Evolutionary conservation across 2,888 invertebrate genomes (phyloP).

Genomic region (Eudasyphora cyanicolor): DNA sequence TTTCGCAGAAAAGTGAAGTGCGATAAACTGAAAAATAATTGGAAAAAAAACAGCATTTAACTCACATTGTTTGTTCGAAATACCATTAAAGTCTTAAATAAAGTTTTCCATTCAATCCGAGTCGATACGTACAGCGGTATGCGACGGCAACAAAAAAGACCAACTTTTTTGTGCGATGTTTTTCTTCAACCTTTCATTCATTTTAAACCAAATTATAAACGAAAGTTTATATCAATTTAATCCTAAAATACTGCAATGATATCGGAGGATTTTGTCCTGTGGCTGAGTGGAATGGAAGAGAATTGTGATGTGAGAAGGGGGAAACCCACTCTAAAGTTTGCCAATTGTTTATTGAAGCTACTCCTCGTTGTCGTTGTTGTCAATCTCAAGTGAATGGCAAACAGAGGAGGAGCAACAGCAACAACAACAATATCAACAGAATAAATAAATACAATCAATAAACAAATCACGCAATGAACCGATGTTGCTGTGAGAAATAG

Average conservation of each 20-base stretch:
- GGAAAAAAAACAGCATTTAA: conserved; percentile 20
- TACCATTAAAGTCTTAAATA: not conserved
- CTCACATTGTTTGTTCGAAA: conserved; percentile 13
- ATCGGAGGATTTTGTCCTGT: not conserved
- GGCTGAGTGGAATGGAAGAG: not conserved
- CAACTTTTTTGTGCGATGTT: not conserved
- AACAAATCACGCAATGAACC: conserved; percentile 21
- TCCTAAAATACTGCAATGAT: not conserved
- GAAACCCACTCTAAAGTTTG: not conserved
- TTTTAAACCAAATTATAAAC: not conserved
- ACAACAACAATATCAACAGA: not conserved
- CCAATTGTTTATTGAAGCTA: not conserved
- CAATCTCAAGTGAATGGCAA: not conserved
- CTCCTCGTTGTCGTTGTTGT: not conserved
- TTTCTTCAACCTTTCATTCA: not conserved
- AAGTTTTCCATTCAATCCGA: not conserved
- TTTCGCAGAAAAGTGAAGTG: not conserved
- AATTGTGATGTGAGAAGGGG: not conserved
- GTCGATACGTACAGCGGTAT: not conserved
- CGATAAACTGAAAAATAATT: conserved; percentile 18
- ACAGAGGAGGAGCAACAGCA: not conserved
- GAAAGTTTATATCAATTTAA: conserved; percentile 6
- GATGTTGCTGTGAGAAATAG: conserved; percentile 1
- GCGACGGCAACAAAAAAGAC: not conserved
- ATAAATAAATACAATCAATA: not conserved